Evolutionary conservation across 2,797 vertebrate genomes (phyloP).

Genomic region (Lagorchestes hirsutus): DNA sequence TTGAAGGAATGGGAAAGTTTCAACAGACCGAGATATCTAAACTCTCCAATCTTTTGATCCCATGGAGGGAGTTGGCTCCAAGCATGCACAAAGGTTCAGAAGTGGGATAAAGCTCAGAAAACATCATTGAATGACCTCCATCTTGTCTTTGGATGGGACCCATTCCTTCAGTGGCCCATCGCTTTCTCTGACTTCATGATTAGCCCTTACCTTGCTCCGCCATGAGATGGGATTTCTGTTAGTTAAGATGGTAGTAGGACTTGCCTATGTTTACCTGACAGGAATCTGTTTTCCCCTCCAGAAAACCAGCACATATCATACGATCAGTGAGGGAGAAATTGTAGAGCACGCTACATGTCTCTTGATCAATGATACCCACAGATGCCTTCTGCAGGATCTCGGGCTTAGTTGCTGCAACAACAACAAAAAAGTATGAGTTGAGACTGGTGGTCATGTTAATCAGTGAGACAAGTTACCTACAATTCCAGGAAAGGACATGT

Average conservation of each 20-base stretch:
- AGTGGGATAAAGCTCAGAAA: not conserved
- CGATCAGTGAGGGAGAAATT: conserved; percentile 90
- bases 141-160: not conserved
- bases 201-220: not conserved
- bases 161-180: not conserved
- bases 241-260: not conserved
- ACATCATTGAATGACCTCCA: not conserved
- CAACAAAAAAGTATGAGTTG: not conserved
- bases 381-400: conserved; percentile 92
- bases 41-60: not conserved
- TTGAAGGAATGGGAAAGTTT: not conserved
- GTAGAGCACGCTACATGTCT: conserved; percentile 92
- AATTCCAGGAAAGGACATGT: not conserved
- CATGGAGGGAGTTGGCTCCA: not conserved
- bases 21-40: not conserved
- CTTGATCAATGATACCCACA: conserved; percentile 94
- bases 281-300: conserved; percentile 94
- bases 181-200: not conserved
- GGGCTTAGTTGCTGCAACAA: conserved; percentile 86
- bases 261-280: conserved; percentile 90
- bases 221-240: not conserved
- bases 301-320: conserved; percentile 98
- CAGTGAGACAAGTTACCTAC: not conserved
- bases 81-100: not conserved
- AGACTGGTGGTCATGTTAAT: not conserved